Conservation (phyloP, 1,140 invertebrate genomes). For the Zaprionus capensis region DNA sequence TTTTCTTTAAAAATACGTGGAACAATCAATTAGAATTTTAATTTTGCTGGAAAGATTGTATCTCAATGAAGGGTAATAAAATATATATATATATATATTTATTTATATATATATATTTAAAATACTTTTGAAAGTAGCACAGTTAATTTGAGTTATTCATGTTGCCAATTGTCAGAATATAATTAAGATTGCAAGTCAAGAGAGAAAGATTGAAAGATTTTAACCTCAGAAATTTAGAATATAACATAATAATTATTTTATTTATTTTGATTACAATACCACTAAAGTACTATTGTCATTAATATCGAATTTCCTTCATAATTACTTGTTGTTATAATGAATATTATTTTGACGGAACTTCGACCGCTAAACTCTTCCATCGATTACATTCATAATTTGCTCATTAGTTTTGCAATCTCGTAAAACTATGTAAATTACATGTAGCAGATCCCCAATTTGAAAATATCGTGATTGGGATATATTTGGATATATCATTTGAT, state of each 20-base stretch:
- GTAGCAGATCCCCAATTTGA: not conserved
- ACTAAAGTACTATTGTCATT: not conserved
- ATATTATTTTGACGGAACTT: constrained; percentile 1
- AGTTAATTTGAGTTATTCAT: not conserved
- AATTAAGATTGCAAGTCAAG: too few relatives aligned
- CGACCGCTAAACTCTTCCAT: not conserved
- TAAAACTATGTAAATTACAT: constrained; percentile 29
- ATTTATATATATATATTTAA: not conserved
- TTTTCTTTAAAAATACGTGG: not conserved
- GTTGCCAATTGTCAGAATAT: too few relatives aligned
- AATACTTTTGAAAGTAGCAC: not conserved
- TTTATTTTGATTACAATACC: not conserved
- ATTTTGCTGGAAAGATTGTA: not conserved
- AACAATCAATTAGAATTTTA: not conserved
- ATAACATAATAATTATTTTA: not conserved
- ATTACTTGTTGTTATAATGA: not conserved
- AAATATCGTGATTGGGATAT: constrained; percentile 18
- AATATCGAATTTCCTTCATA: not conserved
- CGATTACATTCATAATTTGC: not conserved
- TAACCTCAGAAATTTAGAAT: too few relatives aligned
- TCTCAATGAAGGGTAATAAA: not conserved
- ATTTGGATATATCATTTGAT: not conserved
- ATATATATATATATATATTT: not conserved
- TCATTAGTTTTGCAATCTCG: not conserved
- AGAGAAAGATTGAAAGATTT: too few relatives aligned